Evolutionary conservation across 35 echinoderm and acorn worm species (phyloP).

Genomic region (Lytechinus variegatus): DNA sequence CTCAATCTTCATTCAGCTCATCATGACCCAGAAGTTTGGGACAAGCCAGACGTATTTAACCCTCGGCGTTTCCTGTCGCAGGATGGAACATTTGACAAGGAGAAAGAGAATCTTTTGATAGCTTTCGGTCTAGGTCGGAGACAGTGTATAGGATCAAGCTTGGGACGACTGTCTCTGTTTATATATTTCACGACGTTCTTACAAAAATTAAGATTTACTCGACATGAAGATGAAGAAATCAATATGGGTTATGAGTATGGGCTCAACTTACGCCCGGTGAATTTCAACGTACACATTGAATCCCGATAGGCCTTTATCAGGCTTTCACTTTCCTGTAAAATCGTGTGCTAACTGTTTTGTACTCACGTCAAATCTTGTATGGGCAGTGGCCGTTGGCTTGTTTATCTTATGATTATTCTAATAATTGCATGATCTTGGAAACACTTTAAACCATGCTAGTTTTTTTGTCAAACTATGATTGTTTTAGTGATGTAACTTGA

Average conservation of each 20-base stretch:
- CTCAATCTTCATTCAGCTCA: constrained; percentile 64
- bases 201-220: constrained; percentile 60
- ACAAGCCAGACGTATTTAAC: constrained; percentile 61
- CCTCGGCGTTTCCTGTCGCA: constrained; percentile 57
- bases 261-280: neutral
- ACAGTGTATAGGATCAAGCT: constrained; percentile 64
- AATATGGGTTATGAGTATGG: neutral
- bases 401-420: too few species aligned
- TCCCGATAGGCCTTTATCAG: too few species aligned
- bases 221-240: constrained; percentile 10
- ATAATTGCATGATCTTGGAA: too few species aligned
- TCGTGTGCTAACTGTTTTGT: too few species aligned
- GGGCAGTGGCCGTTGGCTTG: too few species aligned
- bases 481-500: too few species aligned
- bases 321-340: too few species aligned
- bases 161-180: constrained; percentile 69
- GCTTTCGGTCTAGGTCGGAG: constrained; percentile 67
- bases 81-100: constrained; percentile 61
- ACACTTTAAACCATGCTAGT: too few species aligned
- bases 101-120: constrained; percentile 51
- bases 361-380: too few species aligned
- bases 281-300: neutral
- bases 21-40: constrained; percentile 53
- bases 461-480: too few species aligned
- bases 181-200: constrained; percentile 66